Evolutionary conservation across 2,888 invertebrate genomes (phyloP), one percentile per base, ranked within the genome.

Genomic region (Trisateles emortualis): DNA sequence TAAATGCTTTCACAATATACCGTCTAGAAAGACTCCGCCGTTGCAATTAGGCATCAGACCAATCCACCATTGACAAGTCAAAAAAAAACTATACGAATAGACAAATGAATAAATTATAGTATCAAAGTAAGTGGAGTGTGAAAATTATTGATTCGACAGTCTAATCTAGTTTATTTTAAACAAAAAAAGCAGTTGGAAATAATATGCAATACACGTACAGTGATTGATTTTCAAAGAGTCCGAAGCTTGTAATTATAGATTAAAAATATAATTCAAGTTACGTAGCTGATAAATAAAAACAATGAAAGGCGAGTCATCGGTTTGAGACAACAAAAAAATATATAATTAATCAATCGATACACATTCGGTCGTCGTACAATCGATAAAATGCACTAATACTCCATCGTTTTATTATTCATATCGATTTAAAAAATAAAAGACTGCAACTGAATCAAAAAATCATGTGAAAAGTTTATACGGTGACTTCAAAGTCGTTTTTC

Each of bases 341-440:
- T 50, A 32, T 64, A 73, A 76, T 72, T 70, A 76, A 78, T 69
- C 57, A 48, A 62, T 49, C 64, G 65, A 70, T 69, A 60, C 62
- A 61, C 50, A 82, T 80, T 79, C 79, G 64, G 54, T 32, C 35
- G 55, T 59, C 79, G 78, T 80, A 69, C 64, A 46, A 62, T 56
- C 71, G 77, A 77, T 81, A 77, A 72, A 66, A 62, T 50, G 53
- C 54, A 59, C 65, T 75, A 78, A 79, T 79, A 68, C 67, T 40
- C 49, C 50, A 72, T 70, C 78, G 76, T 65, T 79, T 76, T 76
- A 56, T 55, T 76, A 73, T 72, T 70, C 66, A 80, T 79, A 77
- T 62, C 71, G 42, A 78, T 79, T 77, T 72, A 72, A 49, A 56
- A 72, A 59, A 68, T 67, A 16, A 35, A 3, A 44, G 39, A 68